Evolutionary conservation across 2,888 invertebrate genomes (phyloP).

Genomic region (Saturnia japonica): DNA sequence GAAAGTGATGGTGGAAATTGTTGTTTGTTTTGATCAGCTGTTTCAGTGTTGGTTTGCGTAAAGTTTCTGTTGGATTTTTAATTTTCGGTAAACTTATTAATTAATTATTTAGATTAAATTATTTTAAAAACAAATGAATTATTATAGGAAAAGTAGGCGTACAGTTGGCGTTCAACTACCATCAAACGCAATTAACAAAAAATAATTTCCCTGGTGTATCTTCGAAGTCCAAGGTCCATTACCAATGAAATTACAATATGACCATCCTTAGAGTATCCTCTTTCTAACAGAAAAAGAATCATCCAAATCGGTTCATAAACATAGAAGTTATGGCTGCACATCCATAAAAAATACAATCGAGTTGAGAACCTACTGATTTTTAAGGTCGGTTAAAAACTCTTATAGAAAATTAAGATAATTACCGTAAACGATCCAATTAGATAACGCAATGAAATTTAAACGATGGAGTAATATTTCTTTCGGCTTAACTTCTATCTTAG

Average conservation of each 20-base stretch:
- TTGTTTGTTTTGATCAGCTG: constrained; percentile 59
- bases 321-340: no score
- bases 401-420: constrained; percentile 6
- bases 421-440: constrained; percentile 3
- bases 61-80: constrained; percentile 47
- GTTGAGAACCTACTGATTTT: no score
- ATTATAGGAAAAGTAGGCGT: not conserved
- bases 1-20: constrained; percentile 42
- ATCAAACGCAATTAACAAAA: no score
- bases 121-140: not conserved
- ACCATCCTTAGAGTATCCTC: no score
- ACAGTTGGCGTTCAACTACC: not conserved
- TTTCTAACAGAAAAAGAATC: no score
- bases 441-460: constrained; percentile 13
- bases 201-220: no score
- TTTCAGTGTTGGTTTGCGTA: constrained; percentile 45
- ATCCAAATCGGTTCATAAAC: no score
- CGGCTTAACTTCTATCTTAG: not conserved
- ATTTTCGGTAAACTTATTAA: constrained; percentile 20
- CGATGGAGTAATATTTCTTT: constrained; percentile 17
- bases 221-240: no score
- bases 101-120: not conserved
- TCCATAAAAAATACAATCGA: no score
- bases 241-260: no score
- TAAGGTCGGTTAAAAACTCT: no score